Evolutionary conservation across 2,888 invertebrate genomes (phyloP), one percentile per base, ranked within the genome.

Genomic region (Cataglyphis albicans): DNA sequence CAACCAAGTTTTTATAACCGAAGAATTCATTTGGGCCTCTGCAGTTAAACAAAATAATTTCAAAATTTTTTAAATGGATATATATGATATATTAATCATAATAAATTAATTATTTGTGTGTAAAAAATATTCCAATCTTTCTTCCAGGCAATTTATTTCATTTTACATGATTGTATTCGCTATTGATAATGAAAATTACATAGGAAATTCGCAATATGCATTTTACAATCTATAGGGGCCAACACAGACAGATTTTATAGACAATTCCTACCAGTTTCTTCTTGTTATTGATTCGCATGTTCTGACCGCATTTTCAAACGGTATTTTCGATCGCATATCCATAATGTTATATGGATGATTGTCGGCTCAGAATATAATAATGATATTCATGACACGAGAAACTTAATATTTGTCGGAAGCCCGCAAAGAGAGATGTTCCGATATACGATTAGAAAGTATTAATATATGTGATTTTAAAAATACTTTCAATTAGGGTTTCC

Each of bases 1-100:
- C 68, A 96, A 95, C 94, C 96, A 95, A 89, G 96, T 95, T 87
- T 95, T 95, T 55, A 96, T 93, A 81, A 95, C 95, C 55, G 95
- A 95, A 18, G 96, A 95, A 91, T 95, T 96, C 92, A 96, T 95
- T 91, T 95, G 95, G 84, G 95, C 90, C 86, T 95, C 96, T 96
- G 91, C 65, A 93, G 93, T n/a, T 1, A 10, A 18, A 61, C 15
- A 12, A 44, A 41, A 48, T 68, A 32, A 52, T 21, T 3, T 12
- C 7, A 38, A 48, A 55, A 35, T 7, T 52, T 25, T 48, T 6
- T 12, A n/a, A 29, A 6, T 25, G 3, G 4, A 44, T 44, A 32
- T 32, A 63, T 48, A 5, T 29, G 29, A 29, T 59, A 6, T 41
- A 9, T 15, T 21, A 35, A 55, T 29, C 9, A 5, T 41, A 15